Conservation (phyloP, 2,113 vertebrate genomes). For the Carassius auratus region DNA sequence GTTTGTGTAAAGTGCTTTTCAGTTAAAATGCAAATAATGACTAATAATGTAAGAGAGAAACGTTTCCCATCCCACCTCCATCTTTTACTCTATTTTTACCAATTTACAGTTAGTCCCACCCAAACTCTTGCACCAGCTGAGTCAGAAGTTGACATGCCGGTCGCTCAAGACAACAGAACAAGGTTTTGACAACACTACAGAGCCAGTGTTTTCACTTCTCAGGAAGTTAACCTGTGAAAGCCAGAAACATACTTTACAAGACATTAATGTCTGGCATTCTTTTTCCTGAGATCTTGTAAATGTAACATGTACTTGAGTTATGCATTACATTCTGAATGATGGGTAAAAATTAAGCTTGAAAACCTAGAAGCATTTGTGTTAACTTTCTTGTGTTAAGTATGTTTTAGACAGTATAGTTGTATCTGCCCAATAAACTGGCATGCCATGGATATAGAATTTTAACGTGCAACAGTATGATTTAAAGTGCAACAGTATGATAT, state of each 20-base stretch:
- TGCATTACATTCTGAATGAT: background rate
- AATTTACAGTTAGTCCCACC: background rate
- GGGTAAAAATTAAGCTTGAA: background rate
- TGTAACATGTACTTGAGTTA: background rate
- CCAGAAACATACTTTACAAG: background rate
- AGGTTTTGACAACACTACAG: background rate
- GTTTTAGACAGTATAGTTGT: background rate
- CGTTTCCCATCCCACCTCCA: background rate
- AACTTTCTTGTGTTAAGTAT: background rate
- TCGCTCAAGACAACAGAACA: background rate
- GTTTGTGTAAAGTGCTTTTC: background rate
- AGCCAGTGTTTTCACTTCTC: constrained; percentile 1
- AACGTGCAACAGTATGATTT: no score
- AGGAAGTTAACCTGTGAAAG: background rate
- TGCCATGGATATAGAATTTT: background rate
- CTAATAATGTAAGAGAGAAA: background rate
- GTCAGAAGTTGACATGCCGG: background rate
- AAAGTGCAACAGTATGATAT: no score
- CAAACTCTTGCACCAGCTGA: background rate
- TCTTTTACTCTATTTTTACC: background rate
- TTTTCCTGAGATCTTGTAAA: background rate
- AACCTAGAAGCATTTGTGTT: background rate
- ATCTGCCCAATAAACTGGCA: background rate
- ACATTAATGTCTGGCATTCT: background rate
- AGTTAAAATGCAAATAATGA: background rate